phyloP scores from a whole-genome alignment of 1,140 invertebrate genomes.

The Cephus cinctus region DNA sequence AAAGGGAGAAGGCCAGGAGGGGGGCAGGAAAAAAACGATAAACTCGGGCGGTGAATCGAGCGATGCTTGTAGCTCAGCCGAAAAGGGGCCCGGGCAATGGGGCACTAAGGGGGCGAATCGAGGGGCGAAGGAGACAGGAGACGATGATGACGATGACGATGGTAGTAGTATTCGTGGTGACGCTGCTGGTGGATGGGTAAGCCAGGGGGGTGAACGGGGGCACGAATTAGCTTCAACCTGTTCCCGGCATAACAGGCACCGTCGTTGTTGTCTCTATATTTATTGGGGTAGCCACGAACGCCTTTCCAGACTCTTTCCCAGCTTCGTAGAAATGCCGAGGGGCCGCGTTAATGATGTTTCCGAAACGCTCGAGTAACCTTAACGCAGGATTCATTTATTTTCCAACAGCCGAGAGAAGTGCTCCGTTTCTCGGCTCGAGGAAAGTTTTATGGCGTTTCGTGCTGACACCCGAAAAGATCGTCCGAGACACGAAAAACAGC shows the following conservation, averaged over 20 bases:
- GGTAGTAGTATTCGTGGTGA: too few species aligned
- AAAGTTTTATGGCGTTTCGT: too few species aligned
- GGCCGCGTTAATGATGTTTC: constrained; percentile 45
- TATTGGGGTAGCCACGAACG: constrained; percentile 45
- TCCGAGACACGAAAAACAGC: too few species aligned
- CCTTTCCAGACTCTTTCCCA: constrained; percentile 18
- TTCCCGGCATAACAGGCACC: constrained; percentile 44
- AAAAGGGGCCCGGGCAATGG: too few species aligned
- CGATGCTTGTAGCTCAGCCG: too few species aligned
- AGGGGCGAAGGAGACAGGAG: constrained; percentile 15
- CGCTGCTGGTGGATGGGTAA: too few species aligned
- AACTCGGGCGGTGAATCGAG: constrained; percentile 25
- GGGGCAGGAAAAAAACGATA: constrained; percentile 32
- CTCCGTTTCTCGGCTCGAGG: too few species aligned
- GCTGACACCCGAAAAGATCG: too few species aligned
- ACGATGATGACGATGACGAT: too few species aligned
- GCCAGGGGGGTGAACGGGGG: constrained; percentile 16
- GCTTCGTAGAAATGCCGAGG: constrained; percentile 39
- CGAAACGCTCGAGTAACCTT: constrained; percentile 24
- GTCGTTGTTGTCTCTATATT: constrained; percentile 55
- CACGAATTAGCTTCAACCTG: constrained; percentile 52
- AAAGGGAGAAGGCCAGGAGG: constrained; percentile 6
- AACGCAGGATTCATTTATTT: neutral
- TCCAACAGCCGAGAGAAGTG: too few species aligned
- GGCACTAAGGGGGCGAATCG: constrained; percentile 22